Evolutionary conservation across 2,888 invertebrate species (phyloP).

Genomic region (Meliscaeva auricollis): DNA sequence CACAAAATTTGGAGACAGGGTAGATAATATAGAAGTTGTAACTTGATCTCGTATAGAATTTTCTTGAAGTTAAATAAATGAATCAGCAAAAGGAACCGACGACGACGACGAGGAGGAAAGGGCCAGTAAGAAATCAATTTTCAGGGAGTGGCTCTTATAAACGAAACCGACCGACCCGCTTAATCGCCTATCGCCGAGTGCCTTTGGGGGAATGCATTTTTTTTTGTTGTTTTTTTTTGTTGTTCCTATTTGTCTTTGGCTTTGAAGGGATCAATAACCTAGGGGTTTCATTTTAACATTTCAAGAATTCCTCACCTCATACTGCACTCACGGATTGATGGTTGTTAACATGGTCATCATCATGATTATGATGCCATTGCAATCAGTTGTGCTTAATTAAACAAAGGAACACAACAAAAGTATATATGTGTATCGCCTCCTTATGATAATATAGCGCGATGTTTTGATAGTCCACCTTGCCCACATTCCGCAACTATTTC

Average conservation of each 20-base stretch:
- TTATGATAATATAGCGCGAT: constrained; percentile 69
- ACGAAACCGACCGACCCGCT: constrained; percentile 19
- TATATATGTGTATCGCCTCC: constrained; percentile 65
- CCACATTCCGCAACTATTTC: not conserved
- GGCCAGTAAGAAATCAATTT: constrained; percentile 56
- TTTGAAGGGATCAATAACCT: constrained; percentile 65
- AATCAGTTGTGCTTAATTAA: constrained; percentile 73
- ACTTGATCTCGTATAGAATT: constrained; percentile 52
- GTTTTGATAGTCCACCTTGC: constrained; percentile 63
- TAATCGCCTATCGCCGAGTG: constrained; percentile 10
- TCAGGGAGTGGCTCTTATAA: constrained; percentile 66
- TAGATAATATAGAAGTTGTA: constrained; percentile 20
- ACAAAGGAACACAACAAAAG: constrained; percentile 70
- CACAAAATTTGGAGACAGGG: constrained; percentile 10
- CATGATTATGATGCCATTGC: constrained; percentile 58
- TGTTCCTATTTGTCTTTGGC: not conserved
- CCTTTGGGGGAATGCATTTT: constrained; percentile 5
- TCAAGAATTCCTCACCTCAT: constrained; percentile 40
- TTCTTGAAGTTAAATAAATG: constrained; percentile 35
- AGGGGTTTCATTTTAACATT: constrained; percentile 47
- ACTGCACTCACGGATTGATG: not conserved
- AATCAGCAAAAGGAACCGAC: constrained; percentile 25
- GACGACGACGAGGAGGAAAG: constrained; percentile 6
- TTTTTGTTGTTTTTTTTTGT: constrained; percentile 19
- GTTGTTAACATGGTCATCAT: constrained; percentile 42